A percentile compares a stretch with the other conserved stretches of the same genome.
These are phyloP conservation scores for Aptenodytes forsteri DNA, from an alignment of 2,113 vertebrate species.

Conservation along the genomic window DNA sequence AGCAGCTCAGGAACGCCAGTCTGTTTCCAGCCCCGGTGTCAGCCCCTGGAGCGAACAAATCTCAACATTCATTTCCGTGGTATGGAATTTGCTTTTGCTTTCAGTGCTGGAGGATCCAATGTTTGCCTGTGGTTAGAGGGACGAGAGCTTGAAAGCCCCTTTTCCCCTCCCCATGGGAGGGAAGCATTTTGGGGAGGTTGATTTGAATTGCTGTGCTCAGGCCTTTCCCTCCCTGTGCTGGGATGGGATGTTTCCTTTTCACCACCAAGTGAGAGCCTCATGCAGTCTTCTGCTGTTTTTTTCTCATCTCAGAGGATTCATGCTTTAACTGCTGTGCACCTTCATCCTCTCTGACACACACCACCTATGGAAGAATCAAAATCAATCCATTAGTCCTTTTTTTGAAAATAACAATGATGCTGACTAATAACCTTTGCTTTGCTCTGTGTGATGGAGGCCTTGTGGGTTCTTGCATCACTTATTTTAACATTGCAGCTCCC, in stretches of 20 bases:
- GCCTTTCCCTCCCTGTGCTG: not conserved
- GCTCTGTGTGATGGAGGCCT: not conserved
- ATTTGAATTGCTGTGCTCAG: not conserved
- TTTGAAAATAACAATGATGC: not conserved
- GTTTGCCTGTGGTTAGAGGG: not conserved
- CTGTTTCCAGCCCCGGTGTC: not conserved
- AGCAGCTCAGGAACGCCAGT: not conserved
- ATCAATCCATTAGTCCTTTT: not conserved
- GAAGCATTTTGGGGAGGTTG: not conserved
- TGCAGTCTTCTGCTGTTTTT: not conserved
- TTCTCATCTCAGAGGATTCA: not conserved
- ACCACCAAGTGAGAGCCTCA: not conserved
- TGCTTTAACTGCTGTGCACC: accelerated
- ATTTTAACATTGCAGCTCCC: not conserved
- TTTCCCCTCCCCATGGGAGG: not conserved
- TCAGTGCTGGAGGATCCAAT: not conserved
- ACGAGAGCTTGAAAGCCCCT: not conserved
- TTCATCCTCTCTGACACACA: not conserved
- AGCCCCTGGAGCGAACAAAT: accelerated
- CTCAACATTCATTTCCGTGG: not conserved
- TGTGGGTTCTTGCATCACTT: not conserved
- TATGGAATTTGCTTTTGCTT: not conserved
- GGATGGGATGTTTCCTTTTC: not conserved
- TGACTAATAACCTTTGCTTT: not conserved
- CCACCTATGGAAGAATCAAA: not conserved